A percentile compares a stretch with the other conserved stretches of the same genome.
phyloP scores from a whole-genome alignment of 2,797 vertebrate species.

The Oryzias sinensis region DNA sequence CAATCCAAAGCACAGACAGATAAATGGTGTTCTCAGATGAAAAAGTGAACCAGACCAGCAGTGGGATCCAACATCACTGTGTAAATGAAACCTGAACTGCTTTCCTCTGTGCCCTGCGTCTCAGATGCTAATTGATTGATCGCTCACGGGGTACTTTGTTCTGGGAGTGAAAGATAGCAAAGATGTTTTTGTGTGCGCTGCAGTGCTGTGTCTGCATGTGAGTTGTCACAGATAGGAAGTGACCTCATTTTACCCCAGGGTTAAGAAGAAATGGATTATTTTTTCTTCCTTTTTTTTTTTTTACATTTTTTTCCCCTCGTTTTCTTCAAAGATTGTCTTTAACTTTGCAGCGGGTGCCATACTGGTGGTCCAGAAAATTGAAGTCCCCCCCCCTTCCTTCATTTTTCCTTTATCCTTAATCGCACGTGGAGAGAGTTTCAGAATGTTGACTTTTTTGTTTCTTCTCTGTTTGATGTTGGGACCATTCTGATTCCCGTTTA shows the following conservation, averaged over 20 bases:
- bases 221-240: conserved; percentile 78
- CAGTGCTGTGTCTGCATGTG: conserved; percentile 53
- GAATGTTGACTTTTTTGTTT: background rate
- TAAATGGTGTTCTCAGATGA: conserved; percentile 34
- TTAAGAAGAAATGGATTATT: conserved; percentile 74
- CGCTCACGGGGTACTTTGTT: conserved; percentile 74
- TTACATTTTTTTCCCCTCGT: conserved; percentile 34
- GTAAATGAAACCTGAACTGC: conserved; percentile 68
- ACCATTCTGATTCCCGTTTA: no score
- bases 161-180: conserved; percentile 71
- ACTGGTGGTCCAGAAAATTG: conserved; percentile 39
- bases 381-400: conserved; percentile 18
- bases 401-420: conserved; percentile 20
- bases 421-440: background rate
- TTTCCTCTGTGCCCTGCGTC: conserved; percentile 51
- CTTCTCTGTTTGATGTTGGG: conserved; percentile 12
- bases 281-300: conserved; percentile 26
- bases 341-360: no score
- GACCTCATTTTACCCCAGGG: conserved; percentile 74
- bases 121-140: conserved; percentile 79
- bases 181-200: conserved; percentile 39
- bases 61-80: conserved; percentile 47
- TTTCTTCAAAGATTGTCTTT: conserved; percentile 31
- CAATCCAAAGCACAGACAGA: conserved; percentile 52
- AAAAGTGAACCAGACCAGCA: conserved; percentile 54